Conservation (phyloP, 2,888 invertebrate genomes). For the Nemurella pictetii region DNA sequence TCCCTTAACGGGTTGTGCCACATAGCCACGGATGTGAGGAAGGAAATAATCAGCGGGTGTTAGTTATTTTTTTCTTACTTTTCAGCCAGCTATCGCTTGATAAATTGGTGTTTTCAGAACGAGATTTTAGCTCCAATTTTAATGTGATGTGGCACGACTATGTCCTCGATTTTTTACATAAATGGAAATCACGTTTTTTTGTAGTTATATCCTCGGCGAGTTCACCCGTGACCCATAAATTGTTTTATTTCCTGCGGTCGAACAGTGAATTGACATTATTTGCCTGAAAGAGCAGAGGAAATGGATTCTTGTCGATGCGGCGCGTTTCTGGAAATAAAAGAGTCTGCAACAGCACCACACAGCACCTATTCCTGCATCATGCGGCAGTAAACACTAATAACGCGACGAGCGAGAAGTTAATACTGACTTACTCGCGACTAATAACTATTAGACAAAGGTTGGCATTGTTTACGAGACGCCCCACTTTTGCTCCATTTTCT, state of each 20-base stretch:
- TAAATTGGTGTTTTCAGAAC: too few species aligned
- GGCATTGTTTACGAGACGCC: not conserved
- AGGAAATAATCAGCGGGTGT: not conserved
- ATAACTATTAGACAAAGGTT: not conserved
- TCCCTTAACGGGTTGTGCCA: not conserved
- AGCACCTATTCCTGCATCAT: not conserved
- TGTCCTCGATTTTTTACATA: too few species aligned
- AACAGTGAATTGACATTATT: not conserved
- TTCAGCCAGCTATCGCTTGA: too few species aligned
- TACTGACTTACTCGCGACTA: not conserved
- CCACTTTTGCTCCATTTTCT: not conserved
- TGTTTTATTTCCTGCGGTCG: not conserved
- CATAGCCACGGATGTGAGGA: constrained; percentile 1
- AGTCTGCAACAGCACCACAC: too few species aligned
- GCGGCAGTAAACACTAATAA: not conserved
- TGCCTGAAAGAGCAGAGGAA: not conserved
- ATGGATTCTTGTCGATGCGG: not conserved
- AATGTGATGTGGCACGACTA: too few species aligned
- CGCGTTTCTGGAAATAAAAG: not conserved
- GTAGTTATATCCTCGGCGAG: not conserved
- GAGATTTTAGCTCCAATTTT: too few species aligned
- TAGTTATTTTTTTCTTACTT: too few species aligned
- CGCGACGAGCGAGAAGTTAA: not conserved
- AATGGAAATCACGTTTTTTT: not conserved
- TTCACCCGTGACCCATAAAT: not conserved